These are phyloP conservation scores for Leucophenga montana DNA, from an alignment of 2,888 invertebrate genomes.

Conservation along the genomic window DNA sequence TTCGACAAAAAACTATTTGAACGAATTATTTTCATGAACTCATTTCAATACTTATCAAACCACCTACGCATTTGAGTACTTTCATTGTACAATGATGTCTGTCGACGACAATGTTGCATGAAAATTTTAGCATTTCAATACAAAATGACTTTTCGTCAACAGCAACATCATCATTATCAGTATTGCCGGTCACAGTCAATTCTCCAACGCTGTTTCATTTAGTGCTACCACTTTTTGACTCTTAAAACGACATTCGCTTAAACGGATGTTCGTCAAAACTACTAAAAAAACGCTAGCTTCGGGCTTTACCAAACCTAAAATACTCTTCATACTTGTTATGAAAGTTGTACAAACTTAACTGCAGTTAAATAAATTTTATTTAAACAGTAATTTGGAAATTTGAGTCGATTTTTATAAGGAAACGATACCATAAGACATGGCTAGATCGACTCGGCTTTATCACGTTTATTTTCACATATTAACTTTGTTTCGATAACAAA, in stretches of 20 bases:
- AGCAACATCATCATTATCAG: constrained; percentile 30
- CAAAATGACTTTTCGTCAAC: constrained; percentile 18
- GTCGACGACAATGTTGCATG: constrained; percentile 34
- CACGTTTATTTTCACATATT: too few species aligned
- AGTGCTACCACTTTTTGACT: constrained; percentile 12
- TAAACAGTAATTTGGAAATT: too few species aligned
- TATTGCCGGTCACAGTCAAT: constrained; percentile 37
- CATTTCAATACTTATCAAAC: neutral
- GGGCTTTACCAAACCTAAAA: neutral
- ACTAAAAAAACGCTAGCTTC: neutral
- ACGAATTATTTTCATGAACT: neutral
- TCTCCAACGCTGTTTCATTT: too few species aligned
- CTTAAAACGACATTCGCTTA: neutral
- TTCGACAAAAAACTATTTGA: too few species aligned
- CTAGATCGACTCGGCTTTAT: too few species aligned
- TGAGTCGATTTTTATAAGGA: too few species aligned
- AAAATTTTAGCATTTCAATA: constrained; percentile 25
- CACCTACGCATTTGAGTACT: constrained; percentile 50
- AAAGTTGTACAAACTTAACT: too few species aligned
- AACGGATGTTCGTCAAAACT: constrained; percentile 18
- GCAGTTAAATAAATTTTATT: too few species aligned
- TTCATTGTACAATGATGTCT: constrained; percentile 67
- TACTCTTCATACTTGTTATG: too few species aligned
- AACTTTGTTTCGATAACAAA: too few species aligned
- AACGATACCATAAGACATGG: too few species aligned